phyloP scores from a whole-genome alignment of 1,140 invertebrate species.

The Nephotettix cincticeps region DNA sequence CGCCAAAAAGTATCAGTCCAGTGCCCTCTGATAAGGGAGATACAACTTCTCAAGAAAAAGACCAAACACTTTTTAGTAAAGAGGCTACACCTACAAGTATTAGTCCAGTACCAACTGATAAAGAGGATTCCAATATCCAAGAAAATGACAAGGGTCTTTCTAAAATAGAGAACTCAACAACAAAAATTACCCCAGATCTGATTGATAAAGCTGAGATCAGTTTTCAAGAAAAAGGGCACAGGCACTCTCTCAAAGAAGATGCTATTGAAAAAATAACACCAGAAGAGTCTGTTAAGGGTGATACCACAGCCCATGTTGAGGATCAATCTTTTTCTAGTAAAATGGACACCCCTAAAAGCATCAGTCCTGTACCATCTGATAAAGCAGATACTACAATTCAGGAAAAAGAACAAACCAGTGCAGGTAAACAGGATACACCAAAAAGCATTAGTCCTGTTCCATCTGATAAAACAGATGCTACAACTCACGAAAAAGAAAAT shows the following conservation, averaged over 20 bases:
- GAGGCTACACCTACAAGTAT: too few relatives aligned
- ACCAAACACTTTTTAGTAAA: too few relatives aligned
- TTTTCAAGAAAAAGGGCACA: neutral
- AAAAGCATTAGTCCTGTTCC: constrained; percentile 2
- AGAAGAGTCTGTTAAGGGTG: neutral
- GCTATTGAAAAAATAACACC: neutral
- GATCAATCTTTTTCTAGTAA: neutral
- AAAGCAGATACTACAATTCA: neutral
- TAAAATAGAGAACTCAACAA: neutral
- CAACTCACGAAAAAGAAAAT: neutral
- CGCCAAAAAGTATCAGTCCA: neutral
- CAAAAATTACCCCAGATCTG: constrained; percentile 10
- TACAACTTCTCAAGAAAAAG: too few relatives aligned
- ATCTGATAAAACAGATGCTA: neutral
- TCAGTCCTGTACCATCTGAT: neutral
- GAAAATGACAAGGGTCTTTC: neutral
- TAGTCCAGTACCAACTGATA: constrained; percentile 22
- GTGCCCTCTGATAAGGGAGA: neutral
- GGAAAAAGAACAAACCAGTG: neutral
- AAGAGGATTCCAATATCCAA: neutral
- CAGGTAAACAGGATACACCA: neutral
- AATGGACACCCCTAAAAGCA: neutral
- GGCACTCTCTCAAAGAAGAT: neutral
- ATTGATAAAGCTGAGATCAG: neutral
- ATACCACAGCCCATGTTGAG: neutral